Evolutionary conservation across 1,140 invertebrate genomes (phyloP), one percentile per base, ranked within the genome.

Genomic region (Macrobrachium rosenbergii): DNA sequence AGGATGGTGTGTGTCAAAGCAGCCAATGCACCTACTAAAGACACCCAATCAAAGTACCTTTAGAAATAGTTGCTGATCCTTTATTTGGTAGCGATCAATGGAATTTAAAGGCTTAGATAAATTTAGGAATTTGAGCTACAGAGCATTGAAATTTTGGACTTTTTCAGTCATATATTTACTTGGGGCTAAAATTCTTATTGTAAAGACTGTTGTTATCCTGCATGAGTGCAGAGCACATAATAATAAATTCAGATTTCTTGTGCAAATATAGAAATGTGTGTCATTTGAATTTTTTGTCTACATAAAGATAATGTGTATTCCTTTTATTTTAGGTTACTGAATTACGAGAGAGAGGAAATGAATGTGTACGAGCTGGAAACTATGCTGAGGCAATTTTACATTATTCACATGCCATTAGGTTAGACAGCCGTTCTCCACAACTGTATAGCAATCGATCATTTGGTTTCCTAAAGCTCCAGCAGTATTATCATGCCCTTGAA

Each of bases 381-480:
- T 95, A 93, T 91, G 94, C 94, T 89, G 96, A 96, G 92, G 96
- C 96, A 23, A 93, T 96, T 83, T 92, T 96, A 78, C 95, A 96
- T 92, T 97, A 96, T 91, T 95, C 95, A 17, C 94, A 96, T 91
- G 96, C 95, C 2, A 94, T 97, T 90, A 96, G 96, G 92, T 91
- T 95, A 83, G 95, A 96, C 90, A 94, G 94, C 45, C 93, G 93
- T 75, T 96, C 96, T 92, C 94, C 94, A 91, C 93, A 94, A 11
- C 91, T 96, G 7, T 95, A 96, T 91, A 96, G 96, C 90, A 97
- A 97, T 91, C 92, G 96, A 91, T 97, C 96, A 6, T 93, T 94
- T 90, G 95, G 95, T 28, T 96, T 96, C 92, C 92, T 96, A 19
- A 96, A 96, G 91, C 92, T 96, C 89, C 94, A 95, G 88, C 95